phyloP scores from a whole-genome alignment of 2,888 invertebrate genomes.

The Tipula helvola region DNA sequence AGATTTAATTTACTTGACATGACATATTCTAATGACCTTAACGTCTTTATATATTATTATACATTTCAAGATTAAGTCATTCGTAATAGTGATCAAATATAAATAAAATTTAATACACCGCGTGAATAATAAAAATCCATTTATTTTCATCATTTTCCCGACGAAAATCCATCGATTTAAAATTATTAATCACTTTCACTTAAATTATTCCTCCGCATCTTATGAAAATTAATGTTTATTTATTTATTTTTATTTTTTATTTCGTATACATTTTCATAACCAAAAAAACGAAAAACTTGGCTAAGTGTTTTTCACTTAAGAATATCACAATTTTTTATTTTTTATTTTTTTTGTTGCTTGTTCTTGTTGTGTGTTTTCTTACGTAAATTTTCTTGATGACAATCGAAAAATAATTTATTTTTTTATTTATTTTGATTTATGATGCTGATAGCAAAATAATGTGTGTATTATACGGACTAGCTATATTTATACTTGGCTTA shows the following conservation, averaged over 20 bases:
- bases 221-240: background rate
- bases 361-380: background rate
- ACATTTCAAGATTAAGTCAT: background rate
- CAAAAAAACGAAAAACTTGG: background rate
- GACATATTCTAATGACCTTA: background rate
- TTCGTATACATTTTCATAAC: background rate
- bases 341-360: background rate
- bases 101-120: background rate
- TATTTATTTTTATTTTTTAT: background rate
- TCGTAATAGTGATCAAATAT: background rate
- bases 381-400: conserved; percentile 4
- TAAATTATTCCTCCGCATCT: background rate
- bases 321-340: background rate
- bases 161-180: background rate
- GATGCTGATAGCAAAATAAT: background rate
- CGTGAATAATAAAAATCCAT: background rate
- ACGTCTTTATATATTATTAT: background rate
- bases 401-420: background rate
- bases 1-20: background rate
- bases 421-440: background rate
- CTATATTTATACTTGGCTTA: background rate
- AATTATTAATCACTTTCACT: conserved; percentile 4
- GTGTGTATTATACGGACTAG: background rate
- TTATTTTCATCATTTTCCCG: background rate
- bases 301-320: background rate